Conservation (phyloP, 2,113 vertebrate genomes). For the Isichthys henryi region DNA sequence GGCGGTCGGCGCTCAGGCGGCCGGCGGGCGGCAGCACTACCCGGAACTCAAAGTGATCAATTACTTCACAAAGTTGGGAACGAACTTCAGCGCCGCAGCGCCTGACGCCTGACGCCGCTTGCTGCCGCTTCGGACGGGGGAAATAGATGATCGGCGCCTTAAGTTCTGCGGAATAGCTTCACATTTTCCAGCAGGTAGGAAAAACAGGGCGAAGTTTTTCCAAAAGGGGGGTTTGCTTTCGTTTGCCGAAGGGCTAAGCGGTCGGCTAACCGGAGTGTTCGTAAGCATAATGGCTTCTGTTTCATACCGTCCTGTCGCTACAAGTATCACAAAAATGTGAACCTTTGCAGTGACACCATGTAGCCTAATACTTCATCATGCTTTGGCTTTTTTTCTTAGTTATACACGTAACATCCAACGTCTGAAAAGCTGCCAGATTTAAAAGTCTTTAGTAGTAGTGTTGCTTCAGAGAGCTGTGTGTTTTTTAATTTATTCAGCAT, state of each 20-base stretch:
- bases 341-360: neutral
- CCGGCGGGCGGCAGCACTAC: constrained; percentile 38
- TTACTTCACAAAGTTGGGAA: constrained; percentile 31
- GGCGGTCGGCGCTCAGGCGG: constrained; percentile 25
- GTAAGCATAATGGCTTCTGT: neutral
- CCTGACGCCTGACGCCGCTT: neutral
- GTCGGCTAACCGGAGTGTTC: neutral
- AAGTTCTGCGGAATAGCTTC: neutral
- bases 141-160: neutral
- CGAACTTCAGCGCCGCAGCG: neutral
- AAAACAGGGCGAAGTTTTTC: neutral
- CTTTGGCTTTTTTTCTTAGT: neutral
- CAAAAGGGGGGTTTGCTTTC: neutral
- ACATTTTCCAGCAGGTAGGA: constrained; percentile 55
- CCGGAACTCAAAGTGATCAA: constrained; percentile 55
- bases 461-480: neutral
- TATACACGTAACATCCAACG: neutral
- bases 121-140: neutral
- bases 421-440: neutral
- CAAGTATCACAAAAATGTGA: neutral
- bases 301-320: neutral
- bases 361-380: neutral
- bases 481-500: neutral
- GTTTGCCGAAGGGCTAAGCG: neutral
- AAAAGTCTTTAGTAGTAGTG: neutral